These are phyloP conservation scores for Aporophyla lueneburgensis DNA, from an alignment of 2,888 invertebrate species.

Conservation along the genomic window DNA sequence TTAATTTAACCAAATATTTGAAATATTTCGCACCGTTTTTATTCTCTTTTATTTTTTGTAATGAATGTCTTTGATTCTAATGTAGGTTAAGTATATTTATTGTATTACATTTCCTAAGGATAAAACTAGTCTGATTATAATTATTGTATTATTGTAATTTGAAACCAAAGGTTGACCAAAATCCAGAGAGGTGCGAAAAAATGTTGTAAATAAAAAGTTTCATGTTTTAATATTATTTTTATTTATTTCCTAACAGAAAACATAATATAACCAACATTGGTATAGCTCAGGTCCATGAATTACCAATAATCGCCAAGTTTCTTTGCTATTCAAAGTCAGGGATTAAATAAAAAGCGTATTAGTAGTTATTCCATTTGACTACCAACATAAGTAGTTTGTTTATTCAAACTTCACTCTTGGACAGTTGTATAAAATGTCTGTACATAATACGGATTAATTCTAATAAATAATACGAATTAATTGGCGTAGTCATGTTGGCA, in stretches of 20 bases:
- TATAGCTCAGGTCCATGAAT: background rate
- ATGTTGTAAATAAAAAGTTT: slow-evolving; percentile 60
- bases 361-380: no score
- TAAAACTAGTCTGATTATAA: slow-evolving; percentile 42
- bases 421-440: background rate
- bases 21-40: slow-evolving; percentile 44
- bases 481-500: no score
- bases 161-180: slow-evolving; percentile 36
- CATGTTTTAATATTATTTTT: slow-evolving; percentile 46
- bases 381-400: no score
- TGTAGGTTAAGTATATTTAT: slow-evolving; percentile 49
- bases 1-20: slow-evolving; percentile 33
- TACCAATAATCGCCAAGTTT: background rate
- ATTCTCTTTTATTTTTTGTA: slow-evolving; percentile 14
- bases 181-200: slow-evolving; percentile 43
- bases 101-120: slow-evolving; percentile 24
- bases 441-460: no score
- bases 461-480: no score
- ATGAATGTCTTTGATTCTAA: slow-evolving; percentile 13
- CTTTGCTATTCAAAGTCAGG: background rate
- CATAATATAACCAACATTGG: background rate
- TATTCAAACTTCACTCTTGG: background rate
- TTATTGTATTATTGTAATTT: slow-evolving; percentile 27
- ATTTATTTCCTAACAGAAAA: background rate
- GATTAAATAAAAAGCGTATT: background rate